Percentiles rank a stretch among this genome's conserved stretches.
phyloP scores from a whole-genome alignment of 2,797 vertebrate genomes.

The Alcedo atthis region DNA sequence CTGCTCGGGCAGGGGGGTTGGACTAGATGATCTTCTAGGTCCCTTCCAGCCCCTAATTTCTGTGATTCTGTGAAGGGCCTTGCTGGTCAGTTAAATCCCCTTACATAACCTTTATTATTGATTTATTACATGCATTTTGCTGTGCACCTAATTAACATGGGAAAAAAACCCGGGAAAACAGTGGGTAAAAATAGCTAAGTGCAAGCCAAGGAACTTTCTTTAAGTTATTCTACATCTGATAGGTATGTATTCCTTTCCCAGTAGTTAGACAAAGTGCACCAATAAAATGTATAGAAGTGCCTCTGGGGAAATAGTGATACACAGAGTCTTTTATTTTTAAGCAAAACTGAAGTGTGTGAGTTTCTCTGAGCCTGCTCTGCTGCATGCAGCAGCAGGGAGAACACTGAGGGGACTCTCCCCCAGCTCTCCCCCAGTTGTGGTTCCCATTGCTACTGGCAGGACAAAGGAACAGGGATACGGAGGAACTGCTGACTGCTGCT shows the following conservation, averaged over 20 bases:
- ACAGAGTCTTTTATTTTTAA: background rate
- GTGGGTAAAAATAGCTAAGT: conserved; percentile 20
- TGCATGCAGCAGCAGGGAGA: background rate
- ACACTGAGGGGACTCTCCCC: background rate
- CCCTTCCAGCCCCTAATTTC: too few relatives aligned
- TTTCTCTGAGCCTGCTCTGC: background rate
- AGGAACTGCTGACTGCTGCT: background rate
- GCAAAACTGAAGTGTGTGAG: background rate
- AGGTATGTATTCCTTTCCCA: conserved; percentile 25
- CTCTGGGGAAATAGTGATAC: background rate
- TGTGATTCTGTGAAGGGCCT: too few relatives aligned
- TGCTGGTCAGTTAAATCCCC: conserved; percentile 1
- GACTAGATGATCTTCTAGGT: too few relatives aligned
- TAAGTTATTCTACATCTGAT: background rate
- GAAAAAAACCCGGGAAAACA: background rate
- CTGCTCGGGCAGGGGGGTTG: too few relatives aligned
- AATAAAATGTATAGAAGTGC: background rate
- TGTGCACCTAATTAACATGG: conserved; percentile 26
- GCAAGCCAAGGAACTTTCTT: conserved; percentile 25
- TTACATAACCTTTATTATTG: conserved; percentile 45
- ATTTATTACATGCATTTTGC: conserved; percentile 31
- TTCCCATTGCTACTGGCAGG: background rate
- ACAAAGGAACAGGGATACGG: background rate
- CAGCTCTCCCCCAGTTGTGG: background rate
- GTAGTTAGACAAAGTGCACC: conserved; percentile 10